These are phyloP conservation scores for Sturnus vulgaris DNA, from an alignment of 2,113 vertebrate genomes.

Conservation along the genomic window DNA sequence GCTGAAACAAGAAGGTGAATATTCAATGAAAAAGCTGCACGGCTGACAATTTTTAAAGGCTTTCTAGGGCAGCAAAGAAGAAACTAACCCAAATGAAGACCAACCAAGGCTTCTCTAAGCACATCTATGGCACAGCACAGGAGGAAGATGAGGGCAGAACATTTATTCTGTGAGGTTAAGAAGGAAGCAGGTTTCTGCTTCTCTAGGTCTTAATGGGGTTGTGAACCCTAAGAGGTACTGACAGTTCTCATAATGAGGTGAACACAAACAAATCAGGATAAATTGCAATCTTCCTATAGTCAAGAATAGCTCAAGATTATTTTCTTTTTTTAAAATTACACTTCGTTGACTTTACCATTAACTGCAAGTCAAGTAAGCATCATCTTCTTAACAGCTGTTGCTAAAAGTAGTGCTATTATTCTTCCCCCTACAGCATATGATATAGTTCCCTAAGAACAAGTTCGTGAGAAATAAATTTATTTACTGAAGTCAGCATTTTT, in stretches of 20 bases:
- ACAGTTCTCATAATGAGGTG: background rate
- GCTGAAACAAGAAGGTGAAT: background rate
- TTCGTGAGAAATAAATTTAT: background rate
- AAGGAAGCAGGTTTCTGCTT: background rate
- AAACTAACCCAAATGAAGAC: accelerated
- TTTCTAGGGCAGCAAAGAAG: background rate
- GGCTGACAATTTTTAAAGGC: background rate
- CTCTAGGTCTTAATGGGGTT: background rate
- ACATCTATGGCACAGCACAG: background rate
- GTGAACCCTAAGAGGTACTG: background rate
- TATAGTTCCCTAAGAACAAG: background rate
- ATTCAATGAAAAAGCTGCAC: background rate
- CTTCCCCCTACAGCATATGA: background rate
- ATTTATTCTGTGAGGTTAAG: background rate
- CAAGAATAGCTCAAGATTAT: background rate
- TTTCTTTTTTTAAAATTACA: background rate
- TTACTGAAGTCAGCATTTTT: background rate
- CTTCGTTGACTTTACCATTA: background rate
- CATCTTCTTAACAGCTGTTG: background rate
- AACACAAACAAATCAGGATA: background rate
- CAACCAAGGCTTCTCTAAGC: background rate
- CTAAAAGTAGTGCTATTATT: background rate
- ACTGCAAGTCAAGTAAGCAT: background rate
- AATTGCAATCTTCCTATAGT: background rate
- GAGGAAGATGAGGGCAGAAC: background rate